Conservation (phyloP, 2,888 invertebrate genomes). For the Xylocampa areola region DNA sequence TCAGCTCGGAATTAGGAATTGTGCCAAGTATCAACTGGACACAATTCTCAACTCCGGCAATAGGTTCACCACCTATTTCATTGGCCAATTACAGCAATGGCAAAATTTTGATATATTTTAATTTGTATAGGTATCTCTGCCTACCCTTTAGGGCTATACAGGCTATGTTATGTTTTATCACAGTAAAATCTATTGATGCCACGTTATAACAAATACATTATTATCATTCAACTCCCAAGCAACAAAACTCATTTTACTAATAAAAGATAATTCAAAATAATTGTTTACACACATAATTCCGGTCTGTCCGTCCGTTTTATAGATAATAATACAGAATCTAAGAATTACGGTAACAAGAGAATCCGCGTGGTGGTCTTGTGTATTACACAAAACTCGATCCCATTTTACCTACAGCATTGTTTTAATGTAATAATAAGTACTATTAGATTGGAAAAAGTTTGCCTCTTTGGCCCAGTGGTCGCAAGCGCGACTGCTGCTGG, state of each 20-base stretch:
- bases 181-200: too few species aligned
- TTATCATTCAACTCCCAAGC: conserved; percentile 16
- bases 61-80: too few species aligned
- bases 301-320: conserved; percentile 47
- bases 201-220: background rate
- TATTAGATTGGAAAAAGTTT: background rate
- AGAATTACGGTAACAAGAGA: conserved; percentile 56
- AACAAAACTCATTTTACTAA: conserved; percentile 21
- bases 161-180: too few species aligned
- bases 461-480: too few species aligned
- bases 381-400: conserved; percentile 34
- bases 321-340: conserved; percentile 50
- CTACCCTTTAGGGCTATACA: too few species aligned
- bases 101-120: too few species aligned
- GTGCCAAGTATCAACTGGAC: too few species aligned
- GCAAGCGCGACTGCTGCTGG: too few species aligned
- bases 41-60: too few species aligned
- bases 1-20: too few species aligned
- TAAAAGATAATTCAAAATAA: conserved; percentile 32
- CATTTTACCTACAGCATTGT: conserved; percentile 45
- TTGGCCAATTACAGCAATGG: too few species aligned
- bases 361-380: conserved; percentile 48
- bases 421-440: background rate
- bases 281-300: conserved; percentile 42
- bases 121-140: too few species aligned